A percentile compares a stretch with the other conserved stretches of the same genome.
Evolutionary conservation across 2,888 invertebrate species (phyloP).

Genomic region (Sinotaia quadrata): DNA sequence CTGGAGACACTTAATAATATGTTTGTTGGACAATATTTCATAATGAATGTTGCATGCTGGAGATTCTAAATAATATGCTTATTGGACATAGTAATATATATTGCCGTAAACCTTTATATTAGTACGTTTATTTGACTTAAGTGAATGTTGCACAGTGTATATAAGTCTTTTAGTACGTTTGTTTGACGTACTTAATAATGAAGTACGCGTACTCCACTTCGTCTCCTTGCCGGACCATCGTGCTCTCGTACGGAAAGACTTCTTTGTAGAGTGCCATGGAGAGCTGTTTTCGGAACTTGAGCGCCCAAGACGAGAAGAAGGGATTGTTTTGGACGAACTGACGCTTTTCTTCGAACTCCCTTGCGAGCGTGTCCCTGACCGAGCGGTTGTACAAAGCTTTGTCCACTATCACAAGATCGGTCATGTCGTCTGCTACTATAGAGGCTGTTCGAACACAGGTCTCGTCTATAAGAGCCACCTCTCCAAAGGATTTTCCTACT

Average conservation of each 20-base stretch:
- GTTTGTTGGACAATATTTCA: too few relatives aligned
- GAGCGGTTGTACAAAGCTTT: conserved; percentile 67
- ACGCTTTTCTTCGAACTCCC: conserved; percentile 69
- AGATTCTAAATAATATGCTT: too few relatives aligned
- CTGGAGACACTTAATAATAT: too few relatives aligned
- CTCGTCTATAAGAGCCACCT: conserved; percentile 69
- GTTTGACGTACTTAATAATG: conserved; percentile 60
- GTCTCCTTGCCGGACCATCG: conserved; percentile 66
- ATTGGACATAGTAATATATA: too few relatives aligned
- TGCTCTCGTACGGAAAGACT: conserved; percentile 60
- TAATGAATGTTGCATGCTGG: too few relatives aligned
- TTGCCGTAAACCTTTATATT: too few relatives aligned
- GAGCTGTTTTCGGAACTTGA: conserved; percentile 69
- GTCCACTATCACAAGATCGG: conserved; percentile 70
- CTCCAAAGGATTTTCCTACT: conserved; percentile 69
- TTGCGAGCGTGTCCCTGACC: conserved; percentile 64
- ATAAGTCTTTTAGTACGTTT: too few relatives aligned
- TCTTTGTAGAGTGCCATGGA: conserved; percentile 70
- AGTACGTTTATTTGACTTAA: too few relatives aligned
- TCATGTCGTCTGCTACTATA: conserved; percentile 65
- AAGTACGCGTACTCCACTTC: conserved; percentile 66
- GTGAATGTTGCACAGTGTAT: too few relatives aligned
- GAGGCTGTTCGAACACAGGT: conserved; percentile 69
- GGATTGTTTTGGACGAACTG: conserved; percentile 61
- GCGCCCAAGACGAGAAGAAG: conserved; percentile 67